Percentiles rank a stretch among this genome's conserved stretches.
These are phyloP conservation scores for Andrena chrysosceles DNA, from an alignment of 2,888 invertebrate genomes.

Conservation along the genomic window DNA sequence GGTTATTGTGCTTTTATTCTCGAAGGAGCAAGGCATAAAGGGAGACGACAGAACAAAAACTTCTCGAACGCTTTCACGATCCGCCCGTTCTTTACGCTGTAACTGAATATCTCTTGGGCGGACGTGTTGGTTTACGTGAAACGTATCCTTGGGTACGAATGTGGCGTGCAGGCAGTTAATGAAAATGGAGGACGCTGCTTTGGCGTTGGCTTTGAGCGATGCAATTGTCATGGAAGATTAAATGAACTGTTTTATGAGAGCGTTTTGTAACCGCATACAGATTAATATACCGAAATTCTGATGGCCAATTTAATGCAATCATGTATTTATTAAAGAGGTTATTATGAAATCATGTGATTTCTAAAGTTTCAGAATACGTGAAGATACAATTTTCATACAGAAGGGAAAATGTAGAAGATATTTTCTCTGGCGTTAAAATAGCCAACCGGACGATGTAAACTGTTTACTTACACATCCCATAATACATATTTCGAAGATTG, in stretches of 20 bases:
- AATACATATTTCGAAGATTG: neutral
- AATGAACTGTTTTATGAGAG: neutral
- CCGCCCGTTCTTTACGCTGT: constrained; percentile 19
- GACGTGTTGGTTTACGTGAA: constrained; percentile 29
- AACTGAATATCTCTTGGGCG: constrained; percentile 43
- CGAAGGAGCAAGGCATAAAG: constrained; percentile 8
- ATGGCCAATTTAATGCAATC: too few species aligned
- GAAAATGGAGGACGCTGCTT: constrained; percentile 5
- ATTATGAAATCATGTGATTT: too few species aligned
- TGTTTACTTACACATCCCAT: neutral
- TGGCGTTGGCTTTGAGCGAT: neutral
- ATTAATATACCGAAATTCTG: too few species aligned
- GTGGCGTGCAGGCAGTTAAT: neutral
- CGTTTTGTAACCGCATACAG: too few species aligned
- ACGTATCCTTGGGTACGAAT: constrained; percentile 4
- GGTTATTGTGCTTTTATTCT: constrained; percentile 36
- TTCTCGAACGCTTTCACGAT: constrained; percentile 26
- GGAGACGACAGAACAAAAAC: neutral
- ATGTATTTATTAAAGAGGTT: too few species aligned
- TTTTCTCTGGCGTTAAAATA: neutral
- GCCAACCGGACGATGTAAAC: neutral
- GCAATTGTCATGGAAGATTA: neutral
- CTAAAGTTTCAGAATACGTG: too few species aligned
- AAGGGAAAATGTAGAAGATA: too few species aligned
- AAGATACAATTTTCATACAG: too few species aligned